phyloP scores from a whole-genome alignment of 2,797 vertebrate genomes.

The Pogonophryne albipinna region DNA sequence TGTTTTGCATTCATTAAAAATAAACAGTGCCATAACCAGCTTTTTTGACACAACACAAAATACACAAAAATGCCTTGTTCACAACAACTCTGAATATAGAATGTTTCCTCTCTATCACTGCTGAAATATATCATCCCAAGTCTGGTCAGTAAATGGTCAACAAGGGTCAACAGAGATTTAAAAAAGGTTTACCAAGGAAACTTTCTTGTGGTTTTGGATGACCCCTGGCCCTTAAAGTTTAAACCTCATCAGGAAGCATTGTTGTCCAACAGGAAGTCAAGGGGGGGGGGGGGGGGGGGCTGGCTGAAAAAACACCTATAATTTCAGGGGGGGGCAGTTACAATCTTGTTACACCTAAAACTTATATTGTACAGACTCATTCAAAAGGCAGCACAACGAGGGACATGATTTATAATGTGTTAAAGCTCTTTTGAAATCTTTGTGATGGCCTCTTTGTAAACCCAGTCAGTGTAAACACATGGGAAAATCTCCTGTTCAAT shows the following conservation, averaged over 20 bases:
- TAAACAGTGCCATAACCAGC: neutral
- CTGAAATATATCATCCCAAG: constrained; percentile 40
- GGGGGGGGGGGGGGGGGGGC: no score
- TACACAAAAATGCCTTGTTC: neutral
- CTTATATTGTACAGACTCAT: constrained; percentile 5
- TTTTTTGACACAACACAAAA: neutral
- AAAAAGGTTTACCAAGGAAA: constrained; percentile 36
- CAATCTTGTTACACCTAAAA: constrained; percentile 23
- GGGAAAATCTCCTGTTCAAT: constrained; percentile 34
- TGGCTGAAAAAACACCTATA: no score
- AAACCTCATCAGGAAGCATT: neutral
- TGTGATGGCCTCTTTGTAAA: constrained; percentile 21
- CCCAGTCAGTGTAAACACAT: constrained; percentile 7
- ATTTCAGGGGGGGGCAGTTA: no score
- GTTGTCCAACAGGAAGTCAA: constrained; percentile 42
- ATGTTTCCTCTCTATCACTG: neutral
- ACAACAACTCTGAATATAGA: constrained; percentile 4
- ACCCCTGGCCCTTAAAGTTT: constrained; percentile 7
- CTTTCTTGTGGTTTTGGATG: constrained; percentile 35
- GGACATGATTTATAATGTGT: constrained; percentile 13
- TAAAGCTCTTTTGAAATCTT: constrained; percentile 27
- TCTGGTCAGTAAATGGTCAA: constrained; percentile 34
- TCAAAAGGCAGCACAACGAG: neutral
- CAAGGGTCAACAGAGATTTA: constrained; percentile 28
- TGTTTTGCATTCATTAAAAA: neutral